Evolutionary conservation across 2,888 invertebrate genomes (phyloP).

Genomic region (Corbicula japonica): DNA sequence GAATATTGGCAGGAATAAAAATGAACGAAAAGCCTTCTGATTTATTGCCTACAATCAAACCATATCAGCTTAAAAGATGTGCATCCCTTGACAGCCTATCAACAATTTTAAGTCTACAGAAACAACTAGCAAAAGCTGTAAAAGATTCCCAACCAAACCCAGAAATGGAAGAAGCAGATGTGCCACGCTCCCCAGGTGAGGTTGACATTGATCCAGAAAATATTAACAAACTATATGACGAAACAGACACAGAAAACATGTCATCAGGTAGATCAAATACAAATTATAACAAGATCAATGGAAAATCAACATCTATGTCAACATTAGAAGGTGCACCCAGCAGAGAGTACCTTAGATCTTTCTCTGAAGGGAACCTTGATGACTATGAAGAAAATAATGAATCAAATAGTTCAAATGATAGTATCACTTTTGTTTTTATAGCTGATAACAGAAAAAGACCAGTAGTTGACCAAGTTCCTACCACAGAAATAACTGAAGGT

Average conservation of each 20-base stretch:
- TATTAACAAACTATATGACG: conserved; percentile 37
- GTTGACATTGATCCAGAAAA: conserved; percentile 30
- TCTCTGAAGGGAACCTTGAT: conserved; percentile 72
- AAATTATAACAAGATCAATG: too few relatives aligned
- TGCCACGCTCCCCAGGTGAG: conserved; percentile 63
- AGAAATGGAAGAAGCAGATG: conserved; percentile 21
- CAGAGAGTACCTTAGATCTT: conserved; percentile 64
- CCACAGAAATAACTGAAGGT: neutral
- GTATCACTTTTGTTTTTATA: conserved; percentile 80
- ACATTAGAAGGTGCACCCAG: conserved; percentile 34
- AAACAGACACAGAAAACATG: conserved; percentile 15
- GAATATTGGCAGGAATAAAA: too few relatives aligned
- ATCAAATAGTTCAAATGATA: conserved; percentile 72
- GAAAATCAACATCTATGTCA: conserved; percentile 68
- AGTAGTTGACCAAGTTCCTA: neutral
- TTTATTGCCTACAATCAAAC: conserved; percentile 65
- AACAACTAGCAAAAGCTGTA: conserved; percentile 38
- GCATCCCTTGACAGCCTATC: conserved; percentile 58
- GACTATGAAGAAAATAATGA: conserved; percentile 62
- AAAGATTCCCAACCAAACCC: conserved; percentile 27
- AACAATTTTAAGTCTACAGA: conserved; percentile 41
- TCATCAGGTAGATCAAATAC: neutral
- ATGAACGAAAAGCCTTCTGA: conserved; percentile 65
- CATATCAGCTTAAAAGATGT: conserved; percentile 55
- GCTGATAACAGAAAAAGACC: conserved; percentile 42